phyloP scores from a whole-genome alignment of 2,797 vertebrate genomes.

The Argentina silus region DNA sequence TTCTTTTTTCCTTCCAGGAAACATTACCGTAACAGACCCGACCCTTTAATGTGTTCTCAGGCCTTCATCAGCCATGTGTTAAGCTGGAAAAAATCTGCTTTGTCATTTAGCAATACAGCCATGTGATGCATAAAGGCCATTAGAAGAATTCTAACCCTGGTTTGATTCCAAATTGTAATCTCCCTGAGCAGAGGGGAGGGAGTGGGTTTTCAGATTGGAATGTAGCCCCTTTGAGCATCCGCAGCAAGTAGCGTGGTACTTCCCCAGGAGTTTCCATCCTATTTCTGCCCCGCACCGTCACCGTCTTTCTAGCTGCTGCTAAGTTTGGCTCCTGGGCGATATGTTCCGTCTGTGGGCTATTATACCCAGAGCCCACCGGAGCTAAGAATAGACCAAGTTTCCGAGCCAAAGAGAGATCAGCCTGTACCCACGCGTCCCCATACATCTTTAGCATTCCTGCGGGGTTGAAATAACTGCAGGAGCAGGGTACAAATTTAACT shows the following conservation, averaged over 20 bases:
- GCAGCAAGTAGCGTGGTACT: constrained; percentile 36
- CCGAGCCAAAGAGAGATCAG: constrained; percentile 46
- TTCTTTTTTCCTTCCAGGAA: too few species aligned
- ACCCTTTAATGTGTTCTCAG: too few species aligned
- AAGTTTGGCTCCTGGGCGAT: constrained; percentile 28
- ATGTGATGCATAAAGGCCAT: too few species aligned
- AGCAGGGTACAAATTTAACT: not conserved
- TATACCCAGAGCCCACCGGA: constrained; percentile 26
- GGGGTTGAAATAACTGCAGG: not conserved
- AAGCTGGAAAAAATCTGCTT: too few species aligned
- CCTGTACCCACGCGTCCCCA: constrained; percentile 47
- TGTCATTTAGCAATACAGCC: too few species aligned
- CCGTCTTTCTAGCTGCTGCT: constrained; percentile 24
- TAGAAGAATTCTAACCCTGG: too few species aligned
- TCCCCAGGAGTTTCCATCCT: constrained; percentile 61
- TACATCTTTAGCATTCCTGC: constrained; percentile 41
- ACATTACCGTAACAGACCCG: too few species aligned
- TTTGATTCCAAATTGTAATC: too few species aligned
- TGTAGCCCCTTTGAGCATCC: constrained; percentile 32
- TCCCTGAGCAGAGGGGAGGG: too few species aligned
- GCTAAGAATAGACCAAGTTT: constrained; percentile 55
- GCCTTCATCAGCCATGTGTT: too few species aligned
- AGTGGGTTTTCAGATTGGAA: not conserved
- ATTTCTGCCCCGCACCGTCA: constrained; percentile 41
- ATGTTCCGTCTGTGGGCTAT: constrained; percentile 23